A percentile compares a stretch with the other conserved stretches of the same genome.
phyloP scores from a whole-genome alignment of 2,888 invertebrate genomes.

The Ceramica pisi region DNA sequence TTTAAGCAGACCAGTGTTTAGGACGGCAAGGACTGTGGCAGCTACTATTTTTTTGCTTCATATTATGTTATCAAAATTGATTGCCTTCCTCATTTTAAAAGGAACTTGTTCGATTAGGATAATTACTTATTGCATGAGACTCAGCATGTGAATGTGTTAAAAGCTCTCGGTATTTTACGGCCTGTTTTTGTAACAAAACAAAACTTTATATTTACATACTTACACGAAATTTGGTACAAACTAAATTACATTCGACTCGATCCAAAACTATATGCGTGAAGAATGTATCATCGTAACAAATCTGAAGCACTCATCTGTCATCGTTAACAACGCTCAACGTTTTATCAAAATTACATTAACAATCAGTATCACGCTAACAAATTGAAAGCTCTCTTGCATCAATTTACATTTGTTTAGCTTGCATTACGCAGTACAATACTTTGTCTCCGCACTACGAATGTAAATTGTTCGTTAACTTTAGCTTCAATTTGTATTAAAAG shows the following conservation, averaged over 20 bases:
- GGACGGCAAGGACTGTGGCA: conserved; percentile 35
- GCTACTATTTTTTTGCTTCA: conserved; percentile 26
- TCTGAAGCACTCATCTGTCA: conserved; percentile 38
- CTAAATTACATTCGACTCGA: background rate
- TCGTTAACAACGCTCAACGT: conserved; percentile 46
- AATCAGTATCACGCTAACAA: conserved; percentile 69
- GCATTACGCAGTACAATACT: conserved; percentile 71
- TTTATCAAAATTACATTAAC: conserved; percentile 67
- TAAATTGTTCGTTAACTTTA: conserved; percentile 63
- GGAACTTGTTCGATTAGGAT: conserved; percentile 14
- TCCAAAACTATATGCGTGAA: conserved; percentile 12
- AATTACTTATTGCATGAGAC: conserved; percentile 10
- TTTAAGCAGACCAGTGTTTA: conserved; percentile 66
- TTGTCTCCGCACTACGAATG: conserved; percentile 62
- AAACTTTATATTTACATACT: background rate
- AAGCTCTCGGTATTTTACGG: background rate
- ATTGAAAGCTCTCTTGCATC: conserved; percentile 68
- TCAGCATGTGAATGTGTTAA: background rate
- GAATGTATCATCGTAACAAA: conserved; percentile 35
- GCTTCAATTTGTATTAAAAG: conserved; percentile 65
- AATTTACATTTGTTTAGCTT: conserved; percentile 75
- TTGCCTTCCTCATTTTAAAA: conserved; percentile 12
- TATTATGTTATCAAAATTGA: conserved; percentile 10
- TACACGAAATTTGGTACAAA: background rate
- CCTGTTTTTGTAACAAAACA: background rate